Percentiles rank a stretch among this genome's conserved stretches.
Evolutionary conservation across 2,888 invertebrate genomes (phyloP).

Genomic region (Seladonia tumulorum): DNA sequence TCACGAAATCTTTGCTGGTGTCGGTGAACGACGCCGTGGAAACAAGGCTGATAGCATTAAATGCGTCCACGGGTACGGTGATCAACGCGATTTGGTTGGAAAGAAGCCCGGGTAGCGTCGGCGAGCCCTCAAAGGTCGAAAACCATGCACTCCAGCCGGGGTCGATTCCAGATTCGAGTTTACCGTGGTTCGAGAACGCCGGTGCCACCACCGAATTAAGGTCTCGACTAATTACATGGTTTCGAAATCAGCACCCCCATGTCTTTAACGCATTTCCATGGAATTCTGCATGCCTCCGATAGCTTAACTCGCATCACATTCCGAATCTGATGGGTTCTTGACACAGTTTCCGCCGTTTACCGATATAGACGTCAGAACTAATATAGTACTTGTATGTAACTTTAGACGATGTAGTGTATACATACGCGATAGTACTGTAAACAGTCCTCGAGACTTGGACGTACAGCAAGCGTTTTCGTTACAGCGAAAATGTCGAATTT

Average conservation of each 20-base stretch:
- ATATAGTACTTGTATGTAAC: not conserved
- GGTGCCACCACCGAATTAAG: slow-evolving; percentile 87
- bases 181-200: slow-evolving; percentile 91
- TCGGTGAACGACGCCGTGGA: slow-evolving; percentile 87
- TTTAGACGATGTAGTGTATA: not conserved
- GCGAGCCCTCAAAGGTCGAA: slow-evolving; percentile 84
- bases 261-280: slow-evolving; percentile 22
- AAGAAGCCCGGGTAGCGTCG: slow-evolving; percentile 84
- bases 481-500: no score
- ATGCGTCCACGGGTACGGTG: slow-evolving; percentile 87
- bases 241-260: slow-evolving; percentile 1
- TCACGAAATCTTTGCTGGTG: slow-evolving; percentile 90
- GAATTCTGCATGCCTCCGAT: slow-evolving; percentile 1
- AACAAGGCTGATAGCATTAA: slow-evolving; percentile 87
- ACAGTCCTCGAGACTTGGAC: no score
- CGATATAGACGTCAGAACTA: not conserved
- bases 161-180: slow-evolving; percentile 88
- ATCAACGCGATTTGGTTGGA: slow-evolving; percentile 87
- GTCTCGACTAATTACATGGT: slow-evolving; percentile 61
- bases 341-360: not conserved
- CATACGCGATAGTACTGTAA: no score
- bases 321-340: not conserved
- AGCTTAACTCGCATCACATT: not conserved
- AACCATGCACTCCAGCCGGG: slow-evolving; percentile 86
- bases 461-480: no score